Conservation (phyloP, 92 coral and sea anemone species). For the Heteractis magnifica region DNA sequence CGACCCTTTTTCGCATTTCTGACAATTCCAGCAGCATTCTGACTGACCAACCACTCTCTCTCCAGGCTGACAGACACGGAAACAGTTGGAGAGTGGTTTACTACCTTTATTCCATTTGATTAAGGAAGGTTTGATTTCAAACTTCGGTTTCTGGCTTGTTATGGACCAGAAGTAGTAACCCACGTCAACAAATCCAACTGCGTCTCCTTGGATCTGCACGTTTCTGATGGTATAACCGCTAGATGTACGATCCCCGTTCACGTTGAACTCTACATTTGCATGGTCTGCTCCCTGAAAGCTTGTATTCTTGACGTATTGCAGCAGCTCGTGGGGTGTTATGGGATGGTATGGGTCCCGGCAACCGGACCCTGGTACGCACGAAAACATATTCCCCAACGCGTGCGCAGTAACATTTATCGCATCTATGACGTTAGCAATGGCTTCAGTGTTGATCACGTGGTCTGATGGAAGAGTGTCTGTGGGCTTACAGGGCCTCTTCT, state of each 20-base stretch:
- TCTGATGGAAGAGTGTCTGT: constrained; percentile 48
- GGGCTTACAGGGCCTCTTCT: constrained; percentile 42
- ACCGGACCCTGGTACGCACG: constrained; percentile 38
- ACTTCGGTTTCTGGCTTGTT: constrained; percentile 22
- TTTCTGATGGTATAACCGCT: constrained; percentile 80
- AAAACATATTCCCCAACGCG: constrained; percentile 60
- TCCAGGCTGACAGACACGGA: constrained; percentile 81
- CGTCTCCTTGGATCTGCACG: constrained; percentile 38
- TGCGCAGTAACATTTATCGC: constrained; percentile 74
- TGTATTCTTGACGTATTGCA: constrained; percentile 47
- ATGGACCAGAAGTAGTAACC: constrained; percentile 63
- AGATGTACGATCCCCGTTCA: constrained; percentile 72
- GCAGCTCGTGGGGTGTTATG: constrained; percentile 55
- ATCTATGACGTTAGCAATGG: constrained; percentile 76
- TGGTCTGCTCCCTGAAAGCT: constrained; percentile 61
- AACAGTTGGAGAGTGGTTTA: constrained; percentile 78
- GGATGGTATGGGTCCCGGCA: constrained; percentile 52
- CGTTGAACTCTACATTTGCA: constrained; percentile 58
- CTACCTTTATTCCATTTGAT: constrained; percentile 74
- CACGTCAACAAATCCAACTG: constrained; percentile 49
- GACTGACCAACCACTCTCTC: constrained; percentile 86
- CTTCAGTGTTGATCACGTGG: constrained; percentile 47
- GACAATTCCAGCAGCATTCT: constrained; percentile 97
- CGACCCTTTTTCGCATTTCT: constrained; percentile 86
- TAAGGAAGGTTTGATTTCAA: constrained; percentile 40